Evolutionary conservation across 2,888 invertebrate genomes (phyloP).

Genomic region (Agrenia bidenticulata): DNA sequence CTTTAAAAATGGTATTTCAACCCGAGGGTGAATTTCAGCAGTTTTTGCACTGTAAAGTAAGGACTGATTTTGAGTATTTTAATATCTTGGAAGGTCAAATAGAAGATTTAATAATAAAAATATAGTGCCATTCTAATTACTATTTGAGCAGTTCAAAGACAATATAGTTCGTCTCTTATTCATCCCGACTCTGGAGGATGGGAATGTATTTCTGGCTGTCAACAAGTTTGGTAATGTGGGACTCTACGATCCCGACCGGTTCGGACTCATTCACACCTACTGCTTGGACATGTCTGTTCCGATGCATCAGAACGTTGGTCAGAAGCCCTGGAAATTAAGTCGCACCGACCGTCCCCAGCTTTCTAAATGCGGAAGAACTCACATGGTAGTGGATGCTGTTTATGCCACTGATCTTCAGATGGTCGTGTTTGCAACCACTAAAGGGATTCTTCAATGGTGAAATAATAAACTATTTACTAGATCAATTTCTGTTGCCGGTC

Average conservation of each 20-base stretch:
- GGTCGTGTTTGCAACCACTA: slow-evolving; percentile 45
- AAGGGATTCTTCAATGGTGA: slow-evolving; percentile 47
- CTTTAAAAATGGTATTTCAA: slow-evolving; percentile 43
- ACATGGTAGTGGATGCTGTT: slow-evolving; percentile 47
- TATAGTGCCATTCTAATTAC: too few species aligned
- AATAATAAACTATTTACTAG: too few species aligned
- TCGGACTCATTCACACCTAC: slow-evolving; percentile 46
- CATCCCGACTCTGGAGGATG: slow-evolving; percentile 37
- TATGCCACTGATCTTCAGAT: slow-evolving; percentile 35
- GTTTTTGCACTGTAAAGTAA: slow-evolving; percentile 48
- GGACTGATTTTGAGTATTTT: too few species aligned
- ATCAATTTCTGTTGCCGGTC: too few species aligned
- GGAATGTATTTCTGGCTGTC: slow-evolving; percentile 38
- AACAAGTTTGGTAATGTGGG: slow-evolving; percentile 50
- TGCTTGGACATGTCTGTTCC: slow-evolving; percentile 38
- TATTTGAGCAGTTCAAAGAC: slow-evolving; percentile 51
- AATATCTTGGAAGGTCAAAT: too few species aligned
- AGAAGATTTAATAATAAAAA: too few species aligned
- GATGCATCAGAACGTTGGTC: background rate
- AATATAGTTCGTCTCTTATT: slow-evolving; percentile 43
- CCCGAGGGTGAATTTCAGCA: slow-evolving; percentile 45
- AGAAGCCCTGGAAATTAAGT: background rate
- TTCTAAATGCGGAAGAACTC: slow-evolving; percentile 46
- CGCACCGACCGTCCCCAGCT: background rate
- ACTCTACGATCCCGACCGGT: slow-evolving; percentile 40